Evolutionary conservation across 2,113 vertebrate genomes (phyloP).

Genomic region (Lates calcarifer): DNA sequence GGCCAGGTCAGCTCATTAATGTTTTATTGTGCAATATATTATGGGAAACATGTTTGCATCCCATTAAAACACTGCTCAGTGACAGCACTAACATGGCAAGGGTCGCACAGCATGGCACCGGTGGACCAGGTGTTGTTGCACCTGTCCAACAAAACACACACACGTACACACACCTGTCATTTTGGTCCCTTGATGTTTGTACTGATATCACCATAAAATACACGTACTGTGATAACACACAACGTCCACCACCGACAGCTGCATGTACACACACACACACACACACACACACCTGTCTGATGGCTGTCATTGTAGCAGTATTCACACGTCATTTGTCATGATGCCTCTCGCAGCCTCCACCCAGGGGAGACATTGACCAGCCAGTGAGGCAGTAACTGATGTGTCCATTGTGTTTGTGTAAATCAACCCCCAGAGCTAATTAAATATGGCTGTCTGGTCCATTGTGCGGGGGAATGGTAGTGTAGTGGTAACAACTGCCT

Average conservation of each 20-base stretch:
- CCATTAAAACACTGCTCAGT: slow-evolving; percentile 15
- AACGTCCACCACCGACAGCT: not conserved
- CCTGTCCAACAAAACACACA: slow-evolving; percentile 39
- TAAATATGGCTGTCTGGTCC: slow-evolving; percentile 52
- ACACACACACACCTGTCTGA: slow-evolving; percentile 9
- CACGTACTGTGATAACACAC: not conserved
- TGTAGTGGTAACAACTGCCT: slow-evolving; percentile 44
- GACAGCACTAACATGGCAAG: slow-evolving; percentile 9
- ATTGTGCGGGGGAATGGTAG: slow-evolving; percentile 46
- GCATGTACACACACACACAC: slow-evolving; percentile 10
- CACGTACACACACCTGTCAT: slow-evolving; percentile 2
- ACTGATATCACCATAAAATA: slow-evolving; percentile 5
- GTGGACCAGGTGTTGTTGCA: slow-evolving; percentile 57
- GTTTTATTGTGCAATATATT: not conserved
- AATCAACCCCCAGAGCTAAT: slow-evolving; percentile 55
- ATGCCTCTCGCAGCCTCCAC: not conserved
- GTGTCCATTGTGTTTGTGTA: slow-evolving; percentile 66
- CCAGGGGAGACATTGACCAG: slow-evolving; percentile 46
- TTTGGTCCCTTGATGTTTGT: slow-evolving; percentile 17
- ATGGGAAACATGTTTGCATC: slow-evolving; percentile 1
- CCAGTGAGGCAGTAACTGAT: slow-evolving; percentile 44
- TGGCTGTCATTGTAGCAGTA: slow-evolving; percentile 34
- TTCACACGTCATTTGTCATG: slow-evolving; percentile 47
- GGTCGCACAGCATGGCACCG: slow-evolving; percentile 17
- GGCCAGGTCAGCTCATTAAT: not conserved